Percentiles rank a stretch among this genome's conserved stretches.
Conservation (phyloP, 2,888 invertebrate species). For the Cantharis rufa region DNA sequence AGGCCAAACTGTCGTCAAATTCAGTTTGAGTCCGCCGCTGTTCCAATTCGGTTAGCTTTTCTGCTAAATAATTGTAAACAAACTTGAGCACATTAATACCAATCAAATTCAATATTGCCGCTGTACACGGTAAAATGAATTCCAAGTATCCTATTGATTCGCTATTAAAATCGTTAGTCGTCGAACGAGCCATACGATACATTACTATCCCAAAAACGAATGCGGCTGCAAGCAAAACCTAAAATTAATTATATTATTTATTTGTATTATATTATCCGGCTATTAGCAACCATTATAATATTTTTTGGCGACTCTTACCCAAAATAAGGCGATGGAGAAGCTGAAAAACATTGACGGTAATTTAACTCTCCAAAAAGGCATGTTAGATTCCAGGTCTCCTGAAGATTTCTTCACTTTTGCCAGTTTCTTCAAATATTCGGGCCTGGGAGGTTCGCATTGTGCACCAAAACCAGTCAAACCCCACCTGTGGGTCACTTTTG, state of each 20-base stretch:
- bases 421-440: slow-evolving; percentile 71
- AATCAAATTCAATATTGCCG: slow-evolving; percentile 75
- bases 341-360: slow-evolving; percentile 73
- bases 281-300: no score
- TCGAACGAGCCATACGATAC: slow-evolving; percentile 71
- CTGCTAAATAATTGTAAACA: slow-evolving; percentile 68
- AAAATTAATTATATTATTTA: slow-evolving; percentile 14
- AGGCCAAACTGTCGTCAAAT: slow-evolving; percentile 82
- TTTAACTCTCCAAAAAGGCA: slow-evolving; percentile 77
- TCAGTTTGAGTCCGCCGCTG: slow-evolving; percentile 80
- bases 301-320: slow-evolving; percentile 44
- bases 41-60: slow-evolving; percentile 73
- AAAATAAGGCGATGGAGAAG: slow-evolving; percentile 67
- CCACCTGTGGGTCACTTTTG: slow-evolving; percentile 80
- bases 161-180: slow-evolving; percentile 62
- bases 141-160: slow-evolving; percentile 61
- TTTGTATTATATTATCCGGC: background rate
- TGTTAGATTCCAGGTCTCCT: slow-evolving; percentile 68
- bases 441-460: slow-evolving; percentile 75
- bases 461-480: slow-evolving; percentile 76
- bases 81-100: slow-evolving; percentile 78
- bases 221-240: slow-evolving; percentile 71
- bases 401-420: slow-evolving; percentile 61
- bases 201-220: slow-evolving; percentile 78
- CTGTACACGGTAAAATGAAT: slow-evolving; percentile 73